These are phyloP conservation scores for Stomorhina lunata DNA, from an alignment of 2,888 invertebrate genomes.

Conservation along the genomic window DNA sequence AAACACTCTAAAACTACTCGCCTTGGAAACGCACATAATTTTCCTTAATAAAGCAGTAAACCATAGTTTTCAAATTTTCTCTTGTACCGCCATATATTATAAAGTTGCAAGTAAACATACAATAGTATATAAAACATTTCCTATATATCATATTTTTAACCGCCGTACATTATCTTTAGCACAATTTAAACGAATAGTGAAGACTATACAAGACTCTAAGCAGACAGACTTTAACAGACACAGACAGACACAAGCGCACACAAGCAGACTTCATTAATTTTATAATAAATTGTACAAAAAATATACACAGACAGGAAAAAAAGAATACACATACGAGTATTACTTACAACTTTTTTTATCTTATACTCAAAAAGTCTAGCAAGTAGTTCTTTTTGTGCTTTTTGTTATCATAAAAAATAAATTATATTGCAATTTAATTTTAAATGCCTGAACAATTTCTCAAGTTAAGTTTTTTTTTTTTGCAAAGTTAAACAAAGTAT, in stretches of 20 bases:
- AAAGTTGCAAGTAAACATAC: too few relatives aligned
- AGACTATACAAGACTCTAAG: background rate
- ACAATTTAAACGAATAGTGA: background rate
- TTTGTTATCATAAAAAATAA: background rate
- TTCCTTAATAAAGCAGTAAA: background rate
- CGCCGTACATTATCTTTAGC: conserved; percentile 31
- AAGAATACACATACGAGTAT: background rate
- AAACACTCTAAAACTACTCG: background rate
- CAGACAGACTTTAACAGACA: background rate
- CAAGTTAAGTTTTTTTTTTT: background rate
- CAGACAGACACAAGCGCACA: background rate
- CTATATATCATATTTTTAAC: conserved; percentile 46
- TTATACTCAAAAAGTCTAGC: background rate
- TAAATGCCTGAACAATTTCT: conserved; percentile 23
- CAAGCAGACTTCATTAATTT: conserved; percentile 51
- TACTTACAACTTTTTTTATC: too few relatives aligned
- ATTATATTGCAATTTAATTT: conserved; percentile 21
- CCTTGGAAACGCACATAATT: conserved; percentile 14
- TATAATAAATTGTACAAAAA: conserved; percentile 33
- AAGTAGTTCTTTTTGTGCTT: background rate
- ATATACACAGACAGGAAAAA: background rate
- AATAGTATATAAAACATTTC: background rate
- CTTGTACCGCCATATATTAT: too few relatives aligned
- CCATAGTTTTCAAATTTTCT: background rate
- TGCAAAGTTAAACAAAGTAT: background rate